phyloP scores from a whole-genome alignment of 1,140 invertebrate genomes.

The Rhyzopertha dominica region DNA sequence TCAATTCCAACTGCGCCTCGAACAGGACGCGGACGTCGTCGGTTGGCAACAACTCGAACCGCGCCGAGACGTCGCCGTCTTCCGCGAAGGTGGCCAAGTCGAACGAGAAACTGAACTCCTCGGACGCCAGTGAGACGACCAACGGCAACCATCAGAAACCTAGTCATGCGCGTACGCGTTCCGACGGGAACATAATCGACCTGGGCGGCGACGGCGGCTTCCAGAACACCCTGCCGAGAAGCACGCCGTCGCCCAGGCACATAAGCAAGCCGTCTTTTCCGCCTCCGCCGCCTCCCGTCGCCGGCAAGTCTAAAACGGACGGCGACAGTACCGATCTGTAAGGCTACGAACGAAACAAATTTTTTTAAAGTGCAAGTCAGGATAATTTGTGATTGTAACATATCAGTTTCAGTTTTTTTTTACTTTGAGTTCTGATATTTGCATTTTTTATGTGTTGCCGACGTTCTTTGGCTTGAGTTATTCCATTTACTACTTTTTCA shows the following conservation, averaged over 20 bases:
- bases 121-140: conserved; percentile 13
- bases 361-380: too few species aligned
- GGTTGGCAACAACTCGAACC: conserved; percentile 5
- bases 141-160: conserved; percentile 26
- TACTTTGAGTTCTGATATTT: too few species aligned
- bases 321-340: conserved; percentile 37
- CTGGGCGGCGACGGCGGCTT: conserved; percentile 12
- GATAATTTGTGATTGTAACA: too few species aligned
- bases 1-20: conserved; percentile 26
- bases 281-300: conserved; percentile 41
- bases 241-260: conserved; percentile 35
- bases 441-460: too few species aligned
- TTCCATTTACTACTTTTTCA: too few species aligned
- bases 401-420: too few species aligned
- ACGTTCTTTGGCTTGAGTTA: too few species aligned
- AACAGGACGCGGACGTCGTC: conserved; percentile 11
- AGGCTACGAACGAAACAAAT: too few species aligned
- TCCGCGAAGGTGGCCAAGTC: conserved; percentile 15
- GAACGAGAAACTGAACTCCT: conserved; percentile 29
- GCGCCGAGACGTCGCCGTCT: conserved; percentile 13
- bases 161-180: conserved; percentile 40
- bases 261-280: conserved; percentile 41
- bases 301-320: conserved; percentile 22
- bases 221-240: conserved; percentile 15
- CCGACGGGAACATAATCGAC: conserved; percentile 41